phyloP scores from a whole-genome alignment of 2,797 vertebrate species.

The Neomorphus geoffroyi region DNA sequence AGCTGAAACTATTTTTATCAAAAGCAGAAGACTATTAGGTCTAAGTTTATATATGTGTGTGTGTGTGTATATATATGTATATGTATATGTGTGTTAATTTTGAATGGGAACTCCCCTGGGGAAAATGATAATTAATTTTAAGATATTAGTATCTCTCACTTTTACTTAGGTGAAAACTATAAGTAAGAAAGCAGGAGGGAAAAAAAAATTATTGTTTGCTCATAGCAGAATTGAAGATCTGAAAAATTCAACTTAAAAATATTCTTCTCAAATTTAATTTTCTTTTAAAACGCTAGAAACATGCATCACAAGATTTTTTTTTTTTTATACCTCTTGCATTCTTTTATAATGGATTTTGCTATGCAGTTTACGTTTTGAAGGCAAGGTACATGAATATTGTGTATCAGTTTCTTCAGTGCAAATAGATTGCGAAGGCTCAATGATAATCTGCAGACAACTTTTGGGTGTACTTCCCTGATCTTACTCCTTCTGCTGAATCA shows the following conservation, averaged over 20 bases:
- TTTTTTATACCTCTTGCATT: not conserved
- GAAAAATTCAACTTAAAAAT: not conserved
- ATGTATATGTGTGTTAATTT: not conserved
- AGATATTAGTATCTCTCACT: not conserved
- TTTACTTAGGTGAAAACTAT: not conserved
- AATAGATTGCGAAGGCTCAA: not conserved
- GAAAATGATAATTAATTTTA: constrained; percentile 28
- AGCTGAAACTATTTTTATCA: not conserved
- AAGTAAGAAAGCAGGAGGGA: not conserved
- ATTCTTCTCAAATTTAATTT: not conserved
- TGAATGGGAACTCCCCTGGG: constrained; percentile 15
- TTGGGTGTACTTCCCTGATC: not conserved
- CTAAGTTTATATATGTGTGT: not conserved
- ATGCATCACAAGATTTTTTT: not conserved
- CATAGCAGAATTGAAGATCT: not conserved
- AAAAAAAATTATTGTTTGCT: not conserved
- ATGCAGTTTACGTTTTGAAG: not conserved
- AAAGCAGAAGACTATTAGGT: not conserved
- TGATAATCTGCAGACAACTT: not conserved
- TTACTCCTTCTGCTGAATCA: not conserved
- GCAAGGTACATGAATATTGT: not conserved
- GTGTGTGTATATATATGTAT: not conserved
- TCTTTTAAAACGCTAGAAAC: not conserved
- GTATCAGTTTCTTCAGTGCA: not conserved
- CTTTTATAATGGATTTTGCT: not conserved